phyloP scores from a whole-genome alignment of 1,140 invertebrate genomes.

The Caerostris extrusa region DNA sequence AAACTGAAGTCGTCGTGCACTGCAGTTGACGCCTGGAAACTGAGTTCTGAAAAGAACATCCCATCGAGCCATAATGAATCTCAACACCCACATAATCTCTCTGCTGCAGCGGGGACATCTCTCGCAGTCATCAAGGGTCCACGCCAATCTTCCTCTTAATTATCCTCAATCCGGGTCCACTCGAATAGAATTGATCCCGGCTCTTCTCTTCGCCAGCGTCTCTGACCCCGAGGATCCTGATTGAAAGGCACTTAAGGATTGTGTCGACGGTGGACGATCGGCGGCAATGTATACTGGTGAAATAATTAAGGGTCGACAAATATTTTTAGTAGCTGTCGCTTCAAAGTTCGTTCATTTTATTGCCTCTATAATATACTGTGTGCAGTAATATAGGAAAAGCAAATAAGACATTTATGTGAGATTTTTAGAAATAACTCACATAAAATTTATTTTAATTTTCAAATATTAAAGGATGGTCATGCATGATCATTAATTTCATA shows the following conservation, averaged over 20 bases:
- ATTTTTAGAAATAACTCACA: no score
- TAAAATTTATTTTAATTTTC: no score
- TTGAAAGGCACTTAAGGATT: constrained; percentile 43
- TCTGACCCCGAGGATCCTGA: constrained; percentile 10
- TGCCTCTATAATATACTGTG: no score
- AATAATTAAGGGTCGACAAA: no score
- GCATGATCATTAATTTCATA: no score
- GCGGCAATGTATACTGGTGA: no score
- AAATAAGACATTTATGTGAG: no score
- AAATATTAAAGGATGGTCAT: no score
- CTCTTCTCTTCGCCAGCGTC: background rate
- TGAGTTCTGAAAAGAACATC: background rate
- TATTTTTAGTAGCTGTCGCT: no score
- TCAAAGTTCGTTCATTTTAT: no score
- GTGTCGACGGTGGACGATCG: background rate
- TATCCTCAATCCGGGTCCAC: constrained; percentile 19
- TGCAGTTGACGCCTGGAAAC: background rate
- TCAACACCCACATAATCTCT: background rate
- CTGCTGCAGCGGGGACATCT: background rate
- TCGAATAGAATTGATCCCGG: background rate
- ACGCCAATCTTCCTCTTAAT: constrained; percentile 39
- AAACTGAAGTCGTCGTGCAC: background rate
- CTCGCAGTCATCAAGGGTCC: background rate
- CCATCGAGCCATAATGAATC: background rate
- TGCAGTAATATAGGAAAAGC: no score